Base-by-base conservation (phyloP, 2,888 invertebrate species). In the Sarcophaga variegata region DNA sequence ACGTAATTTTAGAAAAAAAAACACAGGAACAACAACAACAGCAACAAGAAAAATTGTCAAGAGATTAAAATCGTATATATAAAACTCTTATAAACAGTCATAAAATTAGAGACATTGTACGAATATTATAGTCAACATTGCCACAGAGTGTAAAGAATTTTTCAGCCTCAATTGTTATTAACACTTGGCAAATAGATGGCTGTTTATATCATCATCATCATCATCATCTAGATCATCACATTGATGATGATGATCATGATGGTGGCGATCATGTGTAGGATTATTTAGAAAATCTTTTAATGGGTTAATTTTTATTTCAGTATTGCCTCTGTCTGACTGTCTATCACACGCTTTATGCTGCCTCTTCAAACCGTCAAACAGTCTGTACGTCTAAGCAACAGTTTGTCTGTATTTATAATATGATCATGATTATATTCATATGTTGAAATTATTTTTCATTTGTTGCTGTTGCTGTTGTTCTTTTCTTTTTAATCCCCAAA, bases 81-180 rank as follows among this genome's bases (percentile, higher is more conserved):
- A 83, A 83, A 83, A 77, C 82, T 86, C 86, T 83, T 83, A 81
- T 84, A 84, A 83, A 78, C 81, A 85, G 87, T 87, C 83, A 85
- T 87, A 85, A 87, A 87, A 85, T 85, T 78, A 85, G 80, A 85
- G 85, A 85, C 85, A 85, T 87, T 87, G 85, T 87, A 85, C 69
- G 82, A 82, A 78, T 87, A 85, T 85, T 80, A 82, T 81, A 77
- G 81, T 72, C 59, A 67, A 83, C 78, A 77, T 72, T 81, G 80
- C 75, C 81, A 74, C 77, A 85, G 84, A 87, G 89, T 88, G 89
- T 88, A 87, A 88, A 89, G 87, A 90, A 89, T 89, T 87, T 89
- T 89, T 88, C 89, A 89, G 89, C 88, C 88, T 87, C 88, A 87
- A 87, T 87, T 87, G 81, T 87, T 85, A 87, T 87, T 87, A 87